A percentile compares a stretch with the other conserved stretches of the same genome.
Evolutionary conservation across 2,113 vertebrate genomes (phyloP).

Genomic region (Alouatta palliata): DNA sequence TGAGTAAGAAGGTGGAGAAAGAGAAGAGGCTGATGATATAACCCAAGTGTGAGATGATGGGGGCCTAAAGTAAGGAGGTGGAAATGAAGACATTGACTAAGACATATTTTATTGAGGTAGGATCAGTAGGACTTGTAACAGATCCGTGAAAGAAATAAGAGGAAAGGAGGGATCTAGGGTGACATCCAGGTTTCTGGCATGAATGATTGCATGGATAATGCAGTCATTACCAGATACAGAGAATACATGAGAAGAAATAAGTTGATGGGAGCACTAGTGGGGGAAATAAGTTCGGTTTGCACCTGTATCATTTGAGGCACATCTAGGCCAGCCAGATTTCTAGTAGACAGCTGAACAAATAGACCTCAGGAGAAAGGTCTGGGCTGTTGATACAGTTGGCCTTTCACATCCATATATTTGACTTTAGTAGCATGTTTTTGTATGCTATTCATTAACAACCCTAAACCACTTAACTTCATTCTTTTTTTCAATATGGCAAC

Average conservation of each 20-base stretch:
- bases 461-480: background rate
- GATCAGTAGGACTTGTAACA: background rate
- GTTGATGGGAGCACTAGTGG: background rate
- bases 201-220: background rate
- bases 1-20: background rate
- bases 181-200: background rate
- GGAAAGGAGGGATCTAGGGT: background rate
- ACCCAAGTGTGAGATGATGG: background rate
- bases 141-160: background rate
- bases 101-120: background rate
- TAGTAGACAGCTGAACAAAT: background rate
- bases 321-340: background rate
- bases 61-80: background rate
- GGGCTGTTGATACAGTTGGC: background rate
- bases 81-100: background rate
- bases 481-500: too few relatives aligned
- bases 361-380: background rate
- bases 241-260: background rate
- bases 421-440: background rate
- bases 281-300: background rate
- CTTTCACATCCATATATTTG: background rate
- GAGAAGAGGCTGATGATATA: background rate
- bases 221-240: background rate
- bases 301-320: background rate
- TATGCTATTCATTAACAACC: background rate